phyloP scores from a whole-genome alignment of 2,888 invertebrate genomes.

The Fabriciana adippe region DNA sequence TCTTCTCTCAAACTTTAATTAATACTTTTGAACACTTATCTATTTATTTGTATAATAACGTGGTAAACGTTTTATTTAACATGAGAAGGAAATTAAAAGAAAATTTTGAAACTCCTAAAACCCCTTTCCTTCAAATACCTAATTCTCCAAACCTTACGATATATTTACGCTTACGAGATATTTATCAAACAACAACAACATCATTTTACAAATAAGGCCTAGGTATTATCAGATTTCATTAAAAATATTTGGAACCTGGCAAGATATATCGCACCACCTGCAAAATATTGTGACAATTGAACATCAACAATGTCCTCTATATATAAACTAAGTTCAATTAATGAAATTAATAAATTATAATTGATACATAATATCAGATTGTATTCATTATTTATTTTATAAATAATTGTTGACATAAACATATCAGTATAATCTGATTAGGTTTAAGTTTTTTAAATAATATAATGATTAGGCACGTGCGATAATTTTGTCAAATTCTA shows the following conservation, averaged over 20 bases:
- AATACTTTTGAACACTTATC: neutral
- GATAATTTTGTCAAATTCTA: conserved; percentile 8
- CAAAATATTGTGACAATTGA: neutral
- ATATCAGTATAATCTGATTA: no score
- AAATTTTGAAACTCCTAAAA: neutral
- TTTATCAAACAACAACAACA: conserved; percentile 63
- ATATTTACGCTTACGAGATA: conserved; percentile 43
- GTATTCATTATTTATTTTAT: no score
- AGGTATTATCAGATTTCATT: conserved; percentile 39
- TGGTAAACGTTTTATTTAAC: neutral
- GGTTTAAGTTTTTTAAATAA: no score
- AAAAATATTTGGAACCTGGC: conserved; percentile 14
- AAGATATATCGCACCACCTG: conserved; percentile 6
- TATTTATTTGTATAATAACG: neutral
- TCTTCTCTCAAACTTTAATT: no score
- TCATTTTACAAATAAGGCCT: conserved; percentile 64
- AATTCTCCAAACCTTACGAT: conserved; percentile 8
- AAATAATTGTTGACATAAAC: no score
- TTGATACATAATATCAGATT: no score
- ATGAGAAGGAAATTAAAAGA: neutral
- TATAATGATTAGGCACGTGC: neutral
- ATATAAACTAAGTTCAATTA: no score
- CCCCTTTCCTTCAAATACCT: neutral
- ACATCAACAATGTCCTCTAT: neutral
- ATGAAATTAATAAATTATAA: no score